Conservation (phyloP, 2,888 invertebrate species). For the Ophion costatus region DNA sequence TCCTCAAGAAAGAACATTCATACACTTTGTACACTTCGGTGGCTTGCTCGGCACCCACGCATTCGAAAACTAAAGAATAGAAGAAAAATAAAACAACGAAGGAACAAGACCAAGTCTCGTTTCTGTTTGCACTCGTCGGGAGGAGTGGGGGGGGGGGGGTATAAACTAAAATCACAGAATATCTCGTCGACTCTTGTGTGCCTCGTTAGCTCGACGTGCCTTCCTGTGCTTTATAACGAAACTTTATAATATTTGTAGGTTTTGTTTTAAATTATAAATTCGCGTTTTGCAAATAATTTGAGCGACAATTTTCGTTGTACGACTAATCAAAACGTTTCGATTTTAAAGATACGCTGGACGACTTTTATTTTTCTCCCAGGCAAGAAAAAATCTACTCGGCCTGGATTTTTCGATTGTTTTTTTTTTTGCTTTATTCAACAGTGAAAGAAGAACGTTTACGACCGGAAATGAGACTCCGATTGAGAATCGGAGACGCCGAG, state of each 20-base stretch:
- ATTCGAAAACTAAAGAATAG: constrained; percentile 39
- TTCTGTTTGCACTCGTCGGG: too few species aligned
- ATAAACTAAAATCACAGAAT: constrained; percentile 77
- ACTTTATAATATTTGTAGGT: constrained; percentile 41
- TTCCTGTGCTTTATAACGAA: constrained; percentile 33
- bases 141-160: not conserved
- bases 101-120: not conserved
- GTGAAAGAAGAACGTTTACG: not conserved
- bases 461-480: not conserved
- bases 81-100: constrained; percentile 16
- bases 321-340: not conserved
- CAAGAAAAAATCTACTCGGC: too few species aligned
- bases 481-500: constrained; percentile 37
- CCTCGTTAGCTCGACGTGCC: constrained; percentile 18
- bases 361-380: too few species aligned
- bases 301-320: not conserved
- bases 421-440: not conserved
- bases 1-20: constrained; percentile 60
- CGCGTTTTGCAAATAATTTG: not conserved
- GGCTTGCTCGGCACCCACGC: constrained; percentile 65
- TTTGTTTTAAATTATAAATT: too few species aligned
- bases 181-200: constrained; percentile 58
- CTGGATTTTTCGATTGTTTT: not conserved
- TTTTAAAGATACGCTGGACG: not conserved
- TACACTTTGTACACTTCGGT: constrained; percentile 67